Evolutionary conservation across 2,888 invertebrate species (phyloP).

Genomic region (Synergus itoensis): DNA sequence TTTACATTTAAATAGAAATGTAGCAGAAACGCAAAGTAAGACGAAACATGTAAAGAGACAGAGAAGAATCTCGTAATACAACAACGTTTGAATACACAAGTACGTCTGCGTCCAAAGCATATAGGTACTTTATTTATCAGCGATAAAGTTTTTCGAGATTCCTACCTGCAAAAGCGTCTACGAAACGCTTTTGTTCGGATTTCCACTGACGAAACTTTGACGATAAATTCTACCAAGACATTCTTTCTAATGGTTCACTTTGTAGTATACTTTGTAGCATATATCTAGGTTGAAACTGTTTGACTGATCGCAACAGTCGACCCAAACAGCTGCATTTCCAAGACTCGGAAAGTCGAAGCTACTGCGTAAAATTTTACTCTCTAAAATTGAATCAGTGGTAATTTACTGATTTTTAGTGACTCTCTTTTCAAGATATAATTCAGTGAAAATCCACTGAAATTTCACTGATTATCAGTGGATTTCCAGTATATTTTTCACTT

Average conservation of each 20-base stretch:
- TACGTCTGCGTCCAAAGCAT: conserved; percentile 21
- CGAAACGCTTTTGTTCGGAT: conserved; percentile 35
- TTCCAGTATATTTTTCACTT: too few species aligned
- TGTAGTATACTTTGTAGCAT: conserved; percentile 13
- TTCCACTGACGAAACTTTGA: conserved; percentile 27
- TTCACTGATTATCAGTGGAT: too few species aligned
- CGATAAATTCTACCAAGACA: conserved; percentile 27
- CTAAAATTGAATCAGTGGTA: too few species aligned
- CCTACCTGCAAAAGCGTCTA: neutral
- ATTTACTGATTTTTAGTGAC: too few species aligned
- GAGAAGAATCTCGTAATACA: conserved; percentile 38
- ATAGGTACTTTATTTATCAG: conserved; percentile 33
- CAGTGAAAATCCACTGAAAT: too few species aligned
- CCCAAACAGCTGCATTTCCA: conserved; percentile 3
- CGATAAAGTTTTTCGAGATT: conserved; percentile 34
- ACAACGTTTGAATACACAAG: conserved; percentile 25
- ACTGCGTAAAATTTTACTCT: too few species aligned
- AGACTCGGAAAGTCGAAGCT: neutral
- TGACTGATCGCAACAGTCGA: conserved; percentile 13
- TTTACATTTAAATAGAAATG: conserved; percentile 28
- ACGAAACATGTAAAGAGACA: conserved; percentile 12
- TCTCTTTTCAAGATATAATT: too few species aligned
- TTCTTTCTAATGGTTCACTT: conserved; percentile 25
- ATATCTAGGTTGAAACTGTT: conserved; percentile 6
- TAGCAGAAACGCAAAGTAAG: neutral